Evolutionary conservation across 2,888 invertebrate genomes (phyloP), one percentile per base, ranked within the genome.

Genomic region (Epinotia ramella): DNA sequence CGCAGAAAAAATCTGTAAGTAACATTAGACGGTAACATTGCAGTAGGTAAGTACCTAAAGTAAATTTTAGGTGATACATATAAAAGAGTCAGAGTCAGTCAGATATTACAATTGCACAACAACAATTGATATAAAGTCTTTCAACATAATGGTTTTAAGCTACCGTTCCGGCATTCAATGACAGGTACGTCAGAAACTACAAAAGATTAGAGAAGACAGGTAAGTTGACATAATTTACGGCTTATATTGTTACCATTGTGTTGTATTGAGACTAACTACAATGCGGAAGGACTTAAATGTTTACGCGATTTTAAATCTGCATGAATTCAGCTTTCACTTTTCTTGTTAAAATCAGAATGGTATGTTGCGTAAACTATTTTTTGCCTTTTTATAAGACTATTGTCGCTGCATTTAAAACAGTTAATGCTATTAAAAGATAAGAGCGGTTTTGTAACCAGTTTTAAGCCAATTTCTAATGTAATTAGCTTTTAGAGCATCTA

Each of bases 281-380:
- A 69, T 46, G n/a, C 60, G 59, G 69, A 69, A 84, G 79, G 81
- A 80, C 80, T 79, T 84, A 83, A 84, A 87, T 89, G 88, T 91
- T 91, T 90, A 86, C 83, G 84, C 81, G 81, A 83, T 81, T 82
- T 83, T 80, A 80, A 86, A 93, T 92, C 90, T 89, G 91, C 90
- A 89, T 91, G 85, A 84, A 86, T 85, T 80, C 72, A 83, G 87
- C 91, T 93, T 94, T 93, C 93, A 89, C 94, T 93, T 90, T 88
- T 86, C 88, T 91, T 92, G 89, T 91, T 76, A 73, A 79, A 73
- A 84, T 84, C 84, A 85, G 84, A 86, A 88, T 87, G 84, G 84
- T 83, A 40, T 80, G 84, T 81, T 76, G 80, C 79, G 81, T 88
- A 71, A 76, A n/a, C 65, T 66, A 20, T 13, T 62, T 67, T 73